Conservation (phyloP, 1,140 invertebrate species). For the Scaptomyza graminum region DNA sequence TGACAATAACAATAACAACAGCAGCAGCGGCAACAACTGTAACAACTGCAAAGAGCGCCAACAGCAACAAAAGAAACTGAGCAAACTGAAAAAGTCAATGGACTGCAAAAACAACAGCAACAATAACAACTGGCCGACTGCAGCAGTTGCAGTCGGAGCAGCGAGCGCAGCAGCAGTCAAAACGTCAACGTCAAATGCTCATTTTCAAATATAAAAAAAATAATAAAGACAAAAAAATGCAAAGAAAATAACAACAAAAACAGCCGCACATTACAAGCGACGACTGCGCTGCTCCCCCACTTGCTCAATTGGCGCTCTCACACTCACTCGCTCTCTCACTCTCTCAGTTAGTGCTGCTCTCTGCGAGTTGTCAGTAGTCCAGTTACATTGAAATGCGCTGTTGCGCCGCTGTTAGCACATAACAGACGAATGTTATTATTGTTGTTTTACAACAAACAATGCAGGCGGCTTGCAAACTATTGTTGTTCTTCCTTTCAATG, state of each 20-base stretch:
- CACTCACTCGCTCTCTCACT: background rate
- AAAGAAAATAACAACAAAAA: constrained; percentile 44
- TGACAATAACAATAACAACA: constrained; percentile 46
- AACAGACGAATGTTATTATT: constrained; percentile 14
- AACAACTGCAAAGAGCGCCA: constrained; percentile 51
- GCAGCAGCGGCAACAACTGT: constrained; percentile 39
- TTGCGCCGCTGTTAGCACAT: constrained; percentile 44
- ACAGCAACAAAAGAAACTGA: constrained; percentile 48
- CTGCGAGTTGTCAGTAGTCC: constrained; percentile 13
- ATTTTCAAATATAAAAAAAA: constrained; percentile 43
- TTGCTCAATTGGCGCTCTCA: constrained; percentile 25
- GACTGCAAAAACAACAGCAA: constrained; percentile 68
- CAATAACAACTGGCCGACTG: constrained; percentile 32
- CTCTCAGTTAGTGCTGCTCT: constrained; percentile 11
- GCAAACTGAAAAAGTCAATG: constrained; percentile 73
- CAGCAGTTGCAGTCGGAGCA: constrained; percentile 23
- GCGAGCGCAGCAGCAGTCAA: constrained; percentile 39
- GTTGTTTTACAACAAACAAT: constrained; percentile 34
- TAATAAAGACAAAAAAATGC: background rate
- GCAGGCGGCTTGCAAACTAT: constrained; percentile 26
- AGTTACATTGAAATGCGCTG: constrained; percentile 30
- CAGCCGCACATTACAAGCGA: constrained; percentile 35
- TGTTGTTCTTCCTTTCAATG: constrained; percentile 10
- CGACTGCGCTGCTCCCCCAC: constrained; percentile 38
- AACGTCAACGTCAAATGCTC: constrained; percentile 55